phyloP scores from a whole-genome alignment of 2,888 invertebrate genomes.

The Oscheius myriophilus region DNA sequence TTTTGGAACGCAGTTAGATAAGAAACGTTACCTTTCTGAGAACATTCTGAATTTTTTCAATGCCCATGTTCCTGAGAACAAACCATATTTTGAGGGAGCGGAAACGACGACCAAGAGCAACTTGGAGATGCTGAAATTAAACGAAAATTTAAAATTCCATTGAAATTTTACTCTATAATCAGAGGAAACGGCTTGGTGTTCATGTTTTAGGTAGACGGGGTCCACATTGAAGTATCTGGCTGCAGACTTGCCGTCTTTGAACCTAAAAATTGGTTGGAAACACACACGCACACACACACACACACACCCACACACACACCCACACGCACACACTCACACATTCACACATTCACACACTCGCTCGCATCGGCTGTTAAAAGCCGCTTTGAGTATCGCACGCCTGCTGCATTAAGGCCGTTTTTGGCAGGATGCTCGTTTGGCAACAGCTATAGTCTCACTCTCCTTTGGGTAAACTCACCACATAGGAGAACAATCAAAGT shows the following conservation, averaged over 20 bases:
- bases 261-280: slow-evolving; percentile 27
- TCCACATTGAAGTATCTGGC: slow-evolving; percentile 97
- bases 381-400: no score
- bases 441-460: no score
- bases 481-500: slow-evolving; percentile 98
- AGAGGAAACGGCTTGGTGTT: slow-evolving; percentile 84
- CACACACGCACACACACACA: no score
- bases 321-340: no score
- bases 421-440: no score
- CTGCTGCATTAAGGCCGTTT: no score
- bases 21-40: slow-evolving; percentile 83
- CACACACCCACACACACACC: no score
- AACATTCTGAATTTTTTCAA: slow-evolving; percentile 88
- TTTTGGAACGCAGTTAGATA: no score
- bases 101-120: slow-evolving; percentile 89
- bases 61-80: slow-evolving; percentile 89
- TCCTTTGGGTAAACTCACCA: no score
- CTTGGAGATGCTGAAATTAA: slow-evolving; percentile 66
- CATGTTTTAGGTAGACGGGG: slow-evolving; percentile 94
- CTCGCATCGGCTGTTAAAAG: no score
- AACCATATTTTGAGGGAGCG: slow-evolving; percentile 97
- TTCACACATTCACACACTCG: no score
- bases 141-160: no score
- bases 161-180: slow-evolving; percentile 57
- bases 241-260: slow-evolving; percentile 83